These are phyloP conservation scores for Solenodon paradoxus DNA, from an alignment of 2,113 vertebrate species.

Conservation along the genomic window DNA sequence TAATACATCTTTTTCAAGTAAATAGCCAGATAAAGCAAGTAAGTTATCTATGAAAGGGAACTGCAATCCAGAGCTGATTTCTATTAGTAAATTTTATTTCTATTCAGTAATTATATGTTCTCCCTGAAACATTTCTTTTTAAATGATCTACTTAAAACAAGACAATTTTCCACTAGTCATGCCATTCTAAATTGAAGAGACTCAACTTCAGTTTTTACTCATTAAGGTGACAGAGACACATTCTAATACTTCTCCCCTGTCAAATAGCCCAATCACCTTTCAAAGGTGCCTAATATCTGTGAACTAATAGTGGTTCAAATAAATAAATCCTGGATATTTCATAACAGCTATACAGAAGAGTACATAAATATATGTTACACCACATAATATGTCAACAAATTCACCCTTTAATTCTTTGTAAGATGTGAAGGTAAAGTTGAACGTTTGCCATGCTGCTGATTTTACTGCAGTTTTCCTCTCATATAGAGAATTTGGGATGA, in stretches of 20 bases:
- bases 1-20: neutral
- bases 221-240: neutral
- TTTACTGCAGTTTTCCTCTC: neutral
- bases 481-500: neutral
- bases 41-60: neutral
- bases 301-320: constrained; percentile 8
- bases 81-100: neutral
- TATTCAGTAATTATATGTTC: neutral
- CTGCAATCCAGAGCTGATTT: neutral
- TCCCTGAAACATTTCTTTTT: constrained; percentile 34
- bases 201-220: neutral
- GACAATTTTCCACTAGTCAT: neutral
- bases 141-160: constrained; percentile 43
- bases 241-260: neutral
- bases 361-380: neutral
- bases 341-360: neutral
- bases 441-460: neutral
- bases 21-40: neutral
- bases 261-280: neutral
- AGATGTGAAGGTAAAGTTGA: neutral
- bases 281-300: neutral
- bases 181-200: neutral
- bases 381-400: neutral
- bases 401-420: constrained; percentile 16
- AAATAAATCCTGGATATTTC: neutral